A percentile compares a stretch with the other conserved stretches of the same genome.
Conservation (phyloP, 2,797 vertebrate genomes). For the Spinibarbus caldwelli region DNA sequence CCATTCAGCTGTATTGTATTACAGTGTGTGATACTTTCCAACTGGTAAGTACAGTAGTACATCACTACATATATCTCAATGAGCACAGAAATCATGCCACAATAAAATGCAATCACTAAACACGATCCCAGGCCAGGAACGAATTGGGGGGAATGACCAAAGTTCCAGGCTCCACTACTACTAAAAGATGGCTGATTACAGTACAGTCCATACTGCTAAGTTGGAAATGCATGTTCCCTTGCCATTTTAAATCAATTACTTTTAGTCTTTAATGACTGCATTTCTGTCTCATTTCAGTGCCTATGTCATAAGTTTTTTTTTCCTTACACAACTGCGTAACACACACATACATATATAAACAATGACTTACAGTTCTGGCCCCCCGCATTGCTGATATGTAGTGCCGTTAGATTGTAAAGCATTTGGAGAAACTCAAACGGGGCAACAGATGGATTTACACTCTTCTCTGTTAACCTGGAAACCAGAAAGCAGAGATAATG, state of each 20-base stretch:
- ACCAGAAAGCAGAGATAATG: conserved; percentile 2
- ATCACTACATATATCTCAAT: background rate
- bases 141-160: background rate
- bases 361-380: conserved; percentile 75
- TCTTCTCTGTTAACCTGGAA: conserved; percentile 67
- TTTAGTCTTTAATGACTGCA: background rate
- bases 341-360: background rate
- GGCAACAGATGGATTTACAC: conserved; percentile 66
- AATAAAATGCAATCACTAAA: background rate
- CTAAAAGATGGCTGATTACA: conserved; percentile 9
- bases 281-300: background rate
- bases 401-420: conserved; percentile 82
- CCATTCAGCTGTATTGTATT: background rate
- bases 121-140: background rate
- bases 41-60: background rate
- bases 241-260: background rate
- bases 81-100: background rate
- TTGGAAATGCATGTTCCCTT: background rate
- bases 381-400: conserved; percentile 78
- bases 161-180: background rate
- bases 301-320: no score
- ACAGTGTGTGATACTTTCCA: background rate
- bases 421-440: conserved; percentile 84
- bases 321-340: background rate
- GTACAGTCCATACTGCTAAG: background rate